Base-by-base conservation (phyloP, 2,113 vertebrate species). In the Colinus virginianus region DNA sequence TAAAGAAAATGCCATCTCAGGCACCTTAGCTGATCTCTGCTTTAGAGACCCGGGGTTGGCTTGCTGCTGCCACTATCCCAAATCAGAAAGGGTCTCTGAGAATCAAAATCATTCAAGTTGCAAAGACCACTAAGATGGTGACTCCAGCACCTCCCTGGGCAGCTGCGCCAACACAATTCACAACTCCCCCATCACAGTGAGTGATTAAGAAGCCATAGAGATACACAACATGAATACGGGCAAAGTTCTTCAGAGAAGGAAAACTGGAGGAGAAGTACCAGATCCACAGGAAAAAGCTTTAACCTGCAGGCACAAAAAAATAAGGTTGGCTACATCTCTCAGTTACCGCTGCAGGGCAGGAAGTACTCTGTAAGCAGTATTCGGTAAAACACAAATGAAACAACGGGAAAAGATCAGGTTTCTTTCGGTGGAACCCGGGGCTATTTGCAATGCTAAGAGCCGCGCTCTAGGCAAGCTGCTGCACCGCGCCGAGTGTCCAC, bases 401-500 rank as follows among this genome's bases (percentile, higher is more conserved):
- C 15, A 56, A 64, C 15, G n/a, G 58, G 53, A n/a, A 69, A 58
- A 88, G 9, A 56, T 10, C 2, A 32, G 38, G 5, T 7, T 36
- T 67, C 43, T 64, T 26, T 59, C 51, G 80, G 46, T 36, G 36
- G 13, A 53, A 36, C 5, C 49, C 40, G 17, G 72, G 23, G 23
- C 22, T 26, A 3, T 70, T 66, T 38, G 11, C 74, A 90, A 30
- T 4, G 40, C 4, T 13, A n/a, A 53, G 38, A 32, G 7, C 4
- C 0, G 28, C 25, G 49, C 49, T 40, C 22, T 20, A 43, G 16
- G 25, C 38, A 75, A 48, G 45, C 40, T 25, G n/a, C 14, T 46
- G 13, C 32, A 42, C 62, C 93, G 6, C 22, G 48, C 53, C 34
- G 5, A 15, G 1, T 15, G 46, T 61, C 97, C 97, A 97, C 94